phyloP scores from a whole-genome alignment of 2,113 vertebrate species.

The Bos taurus region DNA sequence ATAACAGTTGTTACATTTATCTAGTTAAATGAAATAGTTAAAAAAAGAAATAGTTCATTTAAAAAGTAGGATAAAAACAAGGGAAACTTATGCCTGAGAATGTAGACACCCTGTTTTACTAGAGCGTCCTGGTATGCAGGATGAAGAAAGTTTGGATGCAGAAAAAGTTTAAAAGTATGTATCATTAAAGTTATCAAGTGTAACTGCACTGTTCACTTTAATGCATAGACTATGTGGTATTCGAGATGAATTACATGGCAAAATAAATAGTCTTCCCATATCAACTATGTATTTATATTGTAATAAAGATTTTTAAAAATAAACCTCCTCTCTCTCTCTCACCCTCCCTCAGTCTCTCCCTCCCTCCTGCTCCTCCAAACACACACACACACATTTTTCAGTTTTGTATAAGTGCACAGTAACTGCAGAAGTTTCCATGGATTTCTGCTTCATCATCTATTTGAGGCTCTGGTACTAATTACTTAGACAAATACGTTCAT shows the following conservation, averaged over 20 bases:
- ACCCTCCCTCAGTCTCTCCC: not conserved
- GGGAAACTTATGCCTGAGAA: not conserved
- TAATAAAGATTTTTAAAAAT: not conserved
- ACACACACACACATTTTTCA: not conserved
- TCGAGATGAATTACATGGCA: not conserved
- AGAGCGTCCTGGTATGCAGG: not conserved
- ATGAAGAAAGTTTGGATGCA: not conserved
- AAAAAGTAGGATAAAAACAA: slow-evolving; percentile 44
- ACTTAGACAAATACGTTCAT: not conserved
- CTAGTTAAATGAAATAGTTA: not conserved
- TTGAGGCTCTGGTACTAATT: not conserved
- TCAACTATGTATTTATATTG: not conserved
- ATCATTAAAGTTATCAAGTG: not conserved
- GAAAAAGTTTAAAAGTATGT: not conserved
- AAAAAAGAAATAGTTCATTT: not conserved
- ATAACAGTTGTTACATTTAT: slow-evolving; percentile 43
- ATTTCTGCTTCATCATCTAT: not conserved
- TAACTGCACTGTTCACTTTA: not conserved
- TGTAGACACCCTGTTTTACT: not conserved
- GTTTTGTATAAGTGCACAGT: not conserved
- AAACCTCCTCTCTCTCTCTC: not conserved
- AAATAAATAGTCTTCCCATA: not conserved
- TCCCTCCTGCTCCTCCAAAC: not conserved
- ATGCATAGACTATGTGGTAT: not conserved
- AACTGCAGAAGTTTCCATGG: not conserved